Evolutionary conservation across 2,888 invertebrate species (phyloP).

Genomic region (Pristionchus exspectatus): DNA sequence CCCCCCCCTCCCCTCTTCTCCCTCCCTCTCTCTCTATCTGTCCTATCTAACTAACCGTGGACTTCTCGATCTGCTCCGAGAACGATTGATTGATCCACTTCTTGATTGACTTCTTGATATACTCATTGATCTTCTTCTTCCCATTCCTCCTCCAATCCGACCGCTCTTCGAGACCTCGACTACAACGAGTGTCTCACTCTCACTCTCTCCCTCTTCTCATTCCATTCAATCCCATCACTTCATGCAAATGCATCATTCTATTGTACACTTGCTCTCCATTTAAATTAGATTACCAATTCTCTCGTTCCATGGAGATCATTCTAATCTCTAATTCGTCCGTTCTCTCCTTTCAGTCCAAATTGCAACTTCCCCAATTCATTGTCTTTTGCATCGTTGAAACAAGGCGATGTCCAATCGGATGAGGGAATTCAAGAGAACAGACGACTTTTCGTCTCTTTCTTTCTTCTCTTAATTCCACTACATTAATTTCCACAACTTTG

Average conservation of each 20-base stretch:
- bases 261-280: neutral
- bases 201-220: neutral
- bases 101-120: neutral
- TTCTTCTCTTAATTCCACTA: neutral
- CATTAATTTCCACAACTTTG: constrained; percentile 33
- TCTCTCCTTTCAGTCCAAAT: neutral
- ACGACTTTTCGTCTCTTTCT: neutral
- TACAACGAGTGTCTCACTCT: neutral
- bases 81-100: neutral
- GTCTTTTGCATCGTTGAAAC: constrained; percentile 26
- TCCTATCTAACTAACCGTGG: neutral
- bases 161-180: neutral
- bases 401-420: neutral
- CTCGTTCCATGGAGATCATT: neutral
- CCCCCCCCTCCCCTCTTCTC: neutral
- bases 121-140: constrained; percentile 14
- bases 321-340: neutral
- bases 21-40: too few relatives aligned
- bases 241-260: constrained; percentile 28
- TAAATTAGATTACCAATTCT: neutral
- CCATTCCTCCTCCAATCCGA: constrained; percentile 17
- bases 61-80: constrained; percentile 21
- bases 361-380: constrained; percentile 33
- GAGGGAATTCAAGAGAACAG: neutral
- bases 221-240: neutral